Base-by-base conservation (phyloP, 1,140 invertebrate species). In the Andrena cerasifolii region DNA sequence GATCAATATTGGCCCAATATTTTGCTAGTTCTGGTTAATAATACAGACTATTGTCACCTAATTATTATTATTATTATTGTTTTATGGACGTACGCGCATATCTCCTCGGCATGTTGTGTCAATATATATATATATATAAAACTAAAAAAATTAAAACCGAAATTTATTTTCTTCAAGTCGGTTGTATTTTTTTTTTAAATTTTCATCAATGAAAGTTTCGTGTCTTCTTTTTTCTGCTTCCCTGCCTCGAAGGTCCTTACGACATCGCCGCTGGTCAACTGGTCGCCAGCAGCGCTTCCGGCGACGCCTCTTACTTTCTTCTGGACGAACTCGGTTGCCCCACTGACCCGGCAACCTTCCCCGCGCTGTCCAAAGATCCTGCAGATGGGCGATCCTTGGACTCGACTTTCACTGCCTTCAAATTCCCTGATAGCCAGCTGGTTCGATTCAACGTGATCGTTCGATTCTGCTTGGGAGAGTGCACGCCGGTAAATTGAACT, bases 381-480 rank as follows among this genome's bases (percentile, higher is more conserved):
- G 21, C 36, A 0, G 89, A 90, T 62, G 90, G 90, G n/a, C 87
- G 90, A 49, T 90, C 91, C 0, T 85, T 95, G 21, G 89, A 93
- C 6, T 93, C 94, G 3, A 91, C 92, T 18, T 95, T 96, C 83
- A 94, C 94, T 73, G 95, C 95, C 6, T 96, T 96, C 88, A 95
- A 95, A 28, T 96, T 96, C 88, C 94, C 95, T 0, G 94, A 94
- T 14, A 96, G 95, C 51, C 94, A 94, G 24, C 91, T 95, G 1
- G 95, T 96, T 0, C 91, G 94, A 28, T 96, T 96, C 86, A 94
- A 94, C 58, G 93, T 96, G 12, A 94, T 96, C 84, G 94, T 96
- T 3, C 94, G 94, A 65, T 96, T 95, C 84, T 96, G 96, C 77
- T 90, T 95, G 7, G 89, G 93, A 0, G 89, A 93, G 49, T 96